phyloP scores from a whole-genome alignment of 1,140 invertebrate genomes.

The Penaeus vannamei region DNA sequence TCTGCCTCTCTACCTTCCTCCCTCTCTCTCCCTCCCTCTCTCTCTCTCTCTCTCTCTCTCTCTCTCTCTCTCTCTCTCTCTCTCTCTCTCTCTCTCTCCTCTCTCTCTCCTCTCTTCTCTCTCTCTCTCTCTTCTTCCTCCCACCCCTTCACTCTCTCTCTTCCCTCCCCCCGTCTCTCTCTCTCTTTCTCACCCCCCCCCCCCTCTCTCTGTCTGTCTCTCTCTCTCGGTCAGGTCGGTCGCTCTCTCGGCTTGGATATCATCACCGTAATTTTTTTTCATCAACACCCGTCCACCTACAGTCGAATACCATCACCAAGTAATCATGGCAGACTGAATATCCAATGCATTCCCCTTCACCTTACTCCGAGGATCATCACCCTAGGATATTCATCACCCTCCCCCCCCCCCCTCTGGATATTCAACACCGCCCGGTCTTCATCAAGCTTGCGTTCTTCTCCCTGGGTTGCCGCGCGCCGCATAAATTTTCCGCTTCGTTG shows the following conservation, averaged over 20 bases:
- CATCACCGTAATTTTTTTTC: too few species aligned
- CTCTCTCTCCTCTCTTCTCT: background rate
- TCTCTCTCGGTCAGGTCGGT: background rate
- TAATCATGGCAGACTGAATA: too few species aligned
- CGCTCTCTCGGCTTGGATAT: background rate
- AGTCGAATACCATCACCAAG: too few species aligned
- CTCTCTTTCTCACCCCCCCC: background rate
- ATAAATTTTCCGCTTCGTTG: slow-evolving; percentile 58
- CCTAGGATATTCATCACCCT: too few species aligned
- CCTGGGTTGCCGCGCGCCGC: slow-evolving; percentile 2
- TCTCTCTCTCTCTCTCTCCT: background rate
- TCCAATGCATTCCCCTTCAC: too few species aligned
- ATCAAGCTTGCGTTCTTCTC: too few species aligned
- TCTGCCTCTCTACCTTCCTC: background rate
- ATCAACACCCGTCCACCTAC: too few species aligned
- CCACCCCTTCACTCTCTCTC: background rate
- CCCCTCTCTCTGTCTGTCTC: background rate
- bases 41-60: background rate
- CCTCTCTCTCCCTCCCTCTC: background rate
- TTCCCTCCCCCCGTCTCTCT: background rate
- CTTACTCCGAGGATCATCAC: too few species aligned
- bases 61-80: background rate
- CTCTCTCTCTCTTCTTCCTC: background rate
- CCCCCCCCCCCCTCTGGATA: too few species aligned
- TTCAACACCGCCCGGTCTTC: too few species aligned